phyloP scores from a whole-genome alignment of 2,888 invertebrate species.

The Artemia sinica region DNA sequence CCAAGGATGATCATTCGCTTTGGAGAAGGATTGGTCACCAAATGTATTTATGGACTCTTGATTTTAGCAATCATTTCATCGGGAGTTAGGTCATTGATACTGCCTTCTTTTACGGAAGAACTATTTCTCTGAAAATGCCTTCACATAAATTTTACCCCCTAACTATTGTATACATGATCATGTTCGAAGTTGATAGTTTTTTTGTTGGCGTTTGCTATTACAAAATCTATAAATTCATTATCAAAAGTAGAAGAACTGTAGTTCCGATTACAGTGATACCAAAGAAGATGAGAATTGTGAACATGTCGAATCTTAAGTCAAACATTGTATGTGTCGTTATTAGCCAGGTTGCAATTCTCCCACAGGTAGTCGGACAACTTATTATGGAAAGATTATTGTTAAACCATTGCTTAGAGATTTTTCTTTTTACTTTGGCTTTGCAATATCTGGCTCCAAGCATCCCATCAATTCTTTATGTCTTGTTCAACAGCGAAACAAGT shows the following conservation, averaged over 20 bases:
- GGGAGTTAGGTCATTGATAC: background rate
- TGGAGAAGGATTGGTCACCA: background rate
- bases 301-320: background rate
- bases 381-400: background rate
- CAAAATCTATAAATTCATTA: background rate
- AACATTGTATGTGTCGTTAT: background rate
- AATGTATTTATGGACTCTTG: background rate
- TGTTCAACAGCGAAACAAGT: background rate
- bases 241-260: background rate
- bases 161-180: background rate
- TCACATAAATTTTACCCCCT: background rate
- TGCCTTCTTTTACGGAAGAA: background rate
- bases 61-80: background rate
- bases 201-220: background rate
- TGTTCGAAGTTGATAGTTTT: background rate
- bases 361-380: background rate
- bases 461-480: background rate
- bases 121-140: slow-evolving; percentile 1
- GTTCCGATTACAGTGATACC: background rate
- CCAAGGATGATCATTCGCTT: background rate
- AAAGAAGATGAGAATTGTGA: background rate
- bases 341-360: background rate
- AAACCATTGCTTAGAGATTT: background rate
- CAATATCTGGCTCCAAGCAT: background rate
- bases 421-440: background rate